phyloP scores from a whole-genome alignment of 2,888 invertebrate species.

The Seira ritae region DNA sequence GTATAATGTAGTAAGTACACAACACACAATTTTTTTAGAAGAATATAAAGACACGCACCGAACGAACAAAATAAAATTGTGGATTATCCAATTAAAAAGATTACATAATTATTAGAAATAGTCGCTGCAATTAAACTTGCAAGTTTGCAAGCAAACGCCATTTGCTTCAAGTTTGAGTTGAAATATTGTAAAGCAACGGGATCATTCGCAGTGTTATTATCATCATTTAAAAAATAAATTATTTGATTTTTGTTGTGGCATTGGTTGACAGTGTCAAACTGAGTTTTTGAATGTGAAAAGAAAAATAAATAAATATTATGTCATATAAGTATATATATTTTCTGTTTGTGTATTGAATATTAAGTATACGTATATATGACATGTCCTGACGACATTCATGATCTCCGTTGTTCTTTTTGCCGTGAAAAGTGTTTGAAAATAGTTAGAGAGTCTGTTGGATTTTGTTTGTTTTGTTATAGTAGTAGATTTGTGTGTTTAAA shows the following conservation, averaged over 20 bases:
- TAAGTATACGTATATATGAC: no score
- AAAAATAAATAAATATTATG: not conserved
- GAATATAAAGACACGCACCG: conserved; percentile 28
- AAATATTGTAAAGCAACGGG: conserved; percentile 54
- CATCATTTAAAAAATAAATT: conserved; percentile 39
- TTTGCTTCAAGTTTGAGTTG: no score
- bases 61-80: conserved; percentile 15
- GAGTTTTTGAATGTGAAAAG: not conserved
- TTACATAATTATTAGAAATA: not conserved
- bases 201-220: conserved; percentile 73
- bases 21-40: no score
- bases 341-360: not conserved
- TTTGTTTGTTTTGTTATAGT: no score
- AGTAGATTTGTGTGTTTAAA: no score
- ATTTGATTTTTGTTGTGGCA: no score
- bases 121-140: not conserved
- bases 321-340: not conserved
- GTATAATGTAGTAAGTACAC: no score
- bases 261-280: not conserved
- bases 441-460: no score
- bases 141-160: not conserved
- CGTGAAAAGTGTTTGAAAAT: no score
- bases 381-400: no score
- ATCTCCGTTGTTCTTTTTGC: no score
- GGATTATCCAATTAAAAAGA: not conserved